phyloP scores from a whole-genome alignment of 2,797 vertebrate genomes.

The Gobionotothen gibberifrons region DNA sequence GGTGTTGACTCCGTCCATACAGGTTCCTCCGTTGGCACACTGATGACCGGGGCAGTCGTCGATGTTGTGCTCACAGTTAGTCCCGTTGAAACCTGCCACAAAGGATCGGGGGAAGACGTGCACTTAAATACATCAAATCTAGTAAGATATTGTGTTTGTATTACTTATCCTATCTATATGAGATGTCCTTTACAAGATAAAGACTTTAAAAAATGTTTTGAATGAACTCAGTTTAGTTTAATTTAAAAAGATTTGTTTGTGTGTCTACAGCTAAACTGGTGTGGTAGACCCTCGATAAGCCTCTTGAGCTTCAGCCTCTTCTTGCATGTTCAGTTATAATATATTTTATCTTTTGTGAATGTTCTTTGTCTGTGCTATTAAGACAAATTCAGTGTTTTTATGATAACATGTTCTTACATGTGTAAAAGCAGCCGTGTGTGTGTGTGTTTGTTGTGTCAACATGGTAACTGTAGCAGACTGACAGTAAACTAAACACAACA shows the following conservation, averaged over 20 bases:
- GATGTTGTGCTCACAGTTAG: slow-evolving; percentile 91
- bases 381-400: not conserved
- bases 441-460: slow-evolving; percentile 50
- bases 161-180: too few species aligned
- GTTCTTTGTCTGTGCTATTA: too few species aligned
- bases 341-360: too few species aligned
- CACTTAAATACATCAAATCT: not conserved
- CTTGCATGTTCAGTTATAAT: too few species aligned
- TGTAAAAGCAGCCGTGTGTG: slow-evolving; percentile 32
- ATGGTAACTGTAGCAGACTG: slow-evolving; percentile 40
- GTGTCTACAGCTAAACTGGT: too few species aligned
- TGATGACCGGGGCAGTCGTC: slow-evolving; percentile 93
- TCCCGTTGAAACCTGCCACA: slow-evolving; percentile 91
- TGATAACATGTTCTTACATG: slow-evolving; percentile 11
- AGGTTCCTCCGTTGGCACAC: slow-evolving; percentile 92
- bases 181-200: too few species aligned
- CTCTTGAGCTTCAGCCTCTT: too few species aligned
- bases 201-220: too few species aligned
- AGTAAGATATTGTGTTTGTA: not conserved
- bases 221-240: too few species aligned
- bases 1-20: slow-evolving; percentile 95
- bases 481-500: slow-evolving; percentile 37
- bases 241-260: too few species aligned
- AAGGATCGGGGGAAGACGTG: not conserved
- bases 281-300: too few species aligned